A percentile compares a stretch with the other conserved stretches of the same genome.
These are phyloP conservation scores for Varecia variegata DNA, from an alignment of 2,797 vertebrate species.

Conservation along the genomic window DNA sequence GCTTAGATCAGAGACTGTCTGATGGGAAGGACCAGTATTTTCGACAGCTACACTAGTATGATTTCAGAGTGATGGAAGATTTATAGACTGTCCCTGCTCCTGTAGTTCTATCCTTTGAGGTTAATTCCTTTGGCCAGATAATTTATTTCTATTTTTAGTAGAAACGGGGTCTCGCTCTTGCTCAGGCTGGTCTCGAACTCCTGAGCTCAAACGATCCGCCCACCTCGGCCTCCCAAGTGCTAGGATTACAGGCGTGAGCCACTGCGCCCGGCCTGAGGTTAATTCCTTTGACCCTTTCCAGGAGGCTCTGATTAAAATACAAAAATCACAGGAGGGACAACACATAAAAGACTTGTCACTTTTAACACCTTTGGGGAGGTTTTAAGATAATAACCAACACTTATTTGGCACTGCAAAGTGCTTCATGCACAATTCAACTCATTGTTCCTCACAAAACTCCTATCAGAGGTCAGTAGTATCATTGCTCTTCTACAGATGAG, in stretches of 20 bases:
- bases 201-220: too few species aligned
- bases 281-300: not conserved
- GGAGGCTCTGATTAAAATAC: not conserved
- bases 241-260: too few species aligned
- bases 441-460: not conserved
- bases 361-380: not conserved
- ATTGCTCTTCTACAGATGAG: not conserved
- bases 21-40: not conserved
- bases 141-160: too few species aligned
- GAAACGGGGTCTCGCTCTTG: too few species aligned
- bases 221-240: too few species aligned
- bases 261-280: too few species aligned
- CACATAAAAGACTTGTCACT: not conserved
- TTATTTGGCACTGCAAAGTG: not conserved
- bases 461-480: not conserved
- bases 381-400: not conserved
- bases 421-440: not conserved
- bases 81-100: not conserved
- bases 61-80: not conserved
- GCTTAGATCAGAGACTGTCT: not conserved
- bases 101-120: not conserved
- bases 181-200: too few species aligned
- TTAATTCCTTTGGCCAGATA: slow-evolving; percentile 7
- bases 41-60: not conserved
- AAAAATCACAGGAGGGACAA: not conserved